Conservation (phyloP, 2,888 invertebrate species). For the Drosophila algonquin region DNA sequence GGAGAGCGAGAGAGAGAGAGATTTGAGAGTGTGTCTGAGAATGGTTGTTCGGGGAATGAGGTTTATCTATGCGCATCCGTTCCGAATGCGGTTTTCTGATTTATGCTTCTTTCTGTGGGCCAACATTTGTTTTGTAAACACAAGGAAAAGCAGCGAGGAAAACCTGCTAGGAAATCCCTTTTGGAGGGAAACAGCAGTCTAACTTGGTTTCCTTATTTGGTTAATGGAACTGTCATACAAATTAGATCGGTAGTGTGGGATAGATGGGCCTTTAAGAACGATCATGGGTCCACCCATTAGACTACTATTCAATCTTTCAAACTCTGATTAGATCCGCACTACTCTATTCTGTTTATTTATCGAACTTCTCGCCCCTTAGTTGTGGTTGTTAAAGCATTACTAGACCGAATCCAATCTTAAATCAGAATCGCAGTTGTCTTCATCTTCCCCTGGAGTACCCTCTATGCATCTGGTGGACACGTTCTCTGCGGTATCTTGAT, state of each 20-base stretch:
- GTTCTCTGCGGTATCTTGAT: conserved; percentile 20
- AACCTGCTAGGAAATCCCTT: neutral
- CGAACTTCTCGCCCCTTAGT: neutral
- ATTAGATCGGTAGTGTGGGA: neutral
- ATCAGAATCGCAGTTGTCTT: no score
- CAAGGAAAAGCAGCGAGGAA: conserved; percentile 8
- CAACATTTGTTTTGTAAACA: conserved; percentile 67
- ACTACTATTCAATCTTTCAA: no score
- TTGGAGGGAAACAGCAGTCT: neutral
- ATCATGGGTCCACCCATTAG: no score
- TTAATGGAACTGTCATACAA: neutral
- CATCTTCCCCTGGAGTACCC: no score
- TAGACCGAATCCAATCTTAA: neutral
- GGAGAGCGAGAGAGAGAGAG: neutral
- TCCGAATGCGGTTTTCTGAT: conserved; percentile 72
- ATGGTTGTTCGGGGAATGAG: conserved; percentile 10
- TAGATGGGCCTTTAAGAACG: no score
- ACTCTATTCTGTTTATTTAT: neutral
- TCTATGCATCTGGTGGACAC: conserved; percentile 39
- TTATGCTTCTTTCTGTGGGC: conserved; percentile 68
- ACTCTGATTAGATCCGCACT: no score
- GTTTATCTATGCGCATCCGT: conserved; percentile 67
- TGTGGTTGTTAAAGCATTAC: neutral
- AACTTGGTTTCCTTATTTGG: neutral
- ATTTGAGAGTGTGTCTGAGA: neutral